phyloP scores from a whole-genome alignment of 1,140 invertebrate species.

The Hyphantria cunea region DNA sequence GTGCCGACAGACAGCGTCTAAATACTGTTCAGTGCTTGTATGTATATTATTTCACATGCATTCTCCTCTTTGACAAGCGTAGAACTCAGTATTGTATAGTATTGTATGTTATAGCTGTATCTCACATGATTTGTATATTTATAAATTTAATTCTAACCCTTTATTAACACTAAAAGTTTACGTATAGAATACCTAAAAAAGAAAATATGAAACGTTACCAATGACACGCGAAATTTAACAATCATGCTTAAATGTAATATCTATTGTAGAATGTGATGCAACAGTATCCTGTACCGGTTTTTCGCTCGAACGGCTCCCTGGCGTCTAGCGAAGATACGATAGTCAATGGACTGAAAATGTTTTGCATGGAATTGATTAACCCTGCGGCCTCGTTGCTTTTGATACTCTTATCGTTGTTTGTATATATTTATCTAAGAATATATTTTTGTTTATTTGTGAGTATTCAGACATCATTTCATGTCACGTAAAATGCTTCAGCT shows the following conservation, averaged over 20 bases:
- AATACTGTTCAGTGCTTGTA: too few species aligned
- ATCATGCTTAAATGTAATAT: slow-evolving; percentile 9
- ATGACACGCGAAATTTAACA: neutral
- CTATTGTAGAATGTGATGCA: slow-evolving; percentile 57
- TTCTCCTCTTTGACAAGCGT: too few species aligned
- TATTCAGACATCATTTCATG: neutral
- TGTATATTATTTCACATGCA: too few species aligned
- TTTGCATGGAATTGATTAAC: slow-evolving; percentile 61
- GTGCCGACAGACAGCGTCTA: too few species aligned
- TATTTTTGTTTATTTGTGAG: too few species aligned
- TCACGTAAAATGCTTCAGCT: slow-evolving; percentile 1
- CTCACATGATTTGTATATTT: too few species aligned
- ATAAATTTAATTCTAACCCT: too few species aligned
- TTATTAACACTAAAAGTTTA: too few species aligned
- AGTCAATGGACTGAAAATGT: slow-evolving; percentile 59
- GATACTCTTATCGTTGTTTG: slow-evolving; percentile 20
- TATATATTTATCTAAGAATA: neutral
- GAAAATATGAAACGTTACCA: too few species aligned
- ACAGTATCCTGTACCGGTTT: slow-evolving; percentile 62
- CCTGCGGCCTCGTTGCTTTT: slow-evolving; percentile 30
- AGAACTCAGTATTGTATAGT: too few species aligned
- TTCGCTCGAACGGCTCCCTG: slow-evolving; percentile 59
- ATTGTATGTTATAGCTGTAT: too few species aligned
- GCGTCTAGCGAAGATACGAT: slow-evolving; percentile 59
- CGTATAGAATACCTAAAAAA: too few species aligned